Conservation (phyloP, 2,888 invertebrate species). For the Maniola hyperantus region DNA sequence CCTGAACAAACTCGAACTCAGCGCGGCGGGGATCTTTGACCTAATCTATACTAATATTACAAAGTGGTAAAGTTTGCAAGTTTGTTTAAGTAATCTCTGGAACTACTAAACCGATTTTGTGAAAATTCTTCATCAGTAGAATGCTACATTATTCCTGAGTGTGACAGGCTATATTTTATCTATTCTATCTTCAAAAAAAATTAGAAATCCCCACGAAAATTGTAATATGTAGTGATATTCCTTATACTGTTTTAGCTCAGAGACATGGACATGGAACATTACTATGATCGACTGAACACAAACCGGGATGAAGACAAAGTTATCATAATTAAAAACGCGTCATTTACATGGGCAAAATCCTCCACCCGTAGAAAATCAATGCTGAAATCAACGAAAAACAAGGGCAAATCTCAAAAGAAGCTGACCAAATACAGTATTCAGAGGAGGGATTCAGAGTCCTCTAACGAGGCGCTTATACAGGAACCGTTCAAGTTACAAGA, state of each 20-base stretch:
- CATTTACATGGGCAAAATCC: slow-evolving; percentile 83
- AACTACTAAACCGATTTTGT: too few relatives aligned
- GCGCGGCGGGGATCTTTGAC: too few relatives aligned
- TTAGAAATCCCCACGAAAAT: neutral
- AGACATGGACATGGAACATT: slow-evolving; percentile 84
- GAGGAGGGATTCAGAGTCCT: slow-evolving; percentile 60
- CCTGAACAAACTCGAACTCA: too few relatives aligned
- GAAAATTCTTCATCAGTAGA: too few relatives aligned
- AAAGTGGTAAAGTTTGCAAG: too few relatives aligned
- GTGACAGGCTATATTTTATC: too few relatives aligned
- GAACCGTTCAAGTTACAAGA: slow-evolving; percentile 65
- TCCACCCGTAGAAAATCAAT: slow-evolving; percentile 55
- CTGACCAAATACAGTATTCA: slow-evolving; percentile 56
- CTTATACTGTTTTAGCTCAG: slow-evolving; percentile 73
- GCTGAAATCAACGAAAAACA: slow-evolving; percentile 67
- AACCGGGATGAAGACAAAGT: slow-evolving; percentile 80
- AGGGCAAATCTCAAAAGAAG: slow-evolving; percentile 75
- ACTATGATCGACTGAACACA: slow-evolving; percentile 82
- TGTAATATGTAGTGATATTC: neutral
- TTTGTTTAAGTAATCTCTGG: too few relatives aligned
- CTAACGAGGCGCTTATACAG: slow-evolving; percentile 48
- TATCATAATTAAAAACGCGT: slow-evolving; percentile 83
- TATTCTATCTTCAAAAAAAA: too few relatives aligned
- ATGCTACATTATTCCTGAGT: too few relatives aligned
- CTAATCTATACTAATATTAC: too few relatives aligned